Conservation (phyloP, 2,113 vertebrate genomes). For the Petroica traversi region DNA sequence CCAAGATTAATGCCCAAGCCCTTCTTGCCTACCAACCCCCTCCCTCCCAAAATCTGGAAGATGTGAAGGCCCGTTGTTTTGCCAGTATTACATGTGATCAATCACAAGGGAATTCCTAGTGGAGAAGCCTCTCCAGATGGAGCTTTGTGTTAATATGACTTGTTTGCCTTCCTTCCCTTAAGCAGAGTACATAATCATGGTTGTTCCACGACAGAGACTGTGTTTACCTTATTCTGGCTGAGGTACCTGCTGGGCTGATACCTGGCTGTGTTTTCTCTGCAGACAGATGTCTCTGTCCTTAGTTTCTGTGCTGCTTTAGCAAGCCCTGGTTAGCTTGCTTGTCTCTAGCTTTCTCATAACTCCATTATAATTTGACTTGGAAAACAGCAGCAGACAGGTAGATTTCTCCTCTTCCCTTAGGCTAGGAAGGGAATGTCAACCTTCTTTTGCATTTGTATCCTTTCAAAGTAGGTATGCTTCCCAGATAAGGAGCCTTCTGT, state of each 20-base stretch:
- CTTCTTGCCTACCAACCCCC: neutral
- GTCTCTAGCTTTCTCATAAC: neutral
- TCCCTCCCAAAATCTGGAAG: neutral
- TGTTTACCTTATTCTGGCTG: neutral
- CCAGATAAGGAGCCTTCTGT: neutral
- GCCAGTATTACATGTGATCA: neutral
- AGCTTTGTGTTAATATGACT: neutral
- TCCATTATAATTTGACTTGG: neutral
- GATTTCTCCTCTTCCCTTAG: neutral
- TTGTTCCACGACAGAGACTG: neutral
- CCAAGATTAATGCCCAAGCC: neutral
- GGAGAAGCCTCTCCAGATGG: neutral
- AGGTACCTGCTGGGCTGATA: neutral
- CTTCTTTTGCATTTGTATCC: neutral
- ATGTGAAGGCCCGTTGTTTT: neutral
- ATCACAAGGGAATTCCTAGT: neutral
- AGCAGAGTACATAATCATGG: neutral
- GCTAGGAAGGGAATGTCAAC: neutral
- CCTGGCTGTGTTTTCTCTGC: rapidly evolving
- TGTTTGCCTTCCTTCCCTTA: neutral
- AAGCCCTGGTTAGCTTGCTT: neutral
- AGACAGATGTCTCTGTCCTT: neutral
- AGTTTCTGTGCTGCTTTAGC: neutral
- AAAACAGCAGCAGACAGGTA: neutral
- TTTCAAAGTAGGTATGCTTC: neutral